Base-by-base conservation (phyloP, 2,888 invertebrate species). In the Pterobdella sp. region DNA sequence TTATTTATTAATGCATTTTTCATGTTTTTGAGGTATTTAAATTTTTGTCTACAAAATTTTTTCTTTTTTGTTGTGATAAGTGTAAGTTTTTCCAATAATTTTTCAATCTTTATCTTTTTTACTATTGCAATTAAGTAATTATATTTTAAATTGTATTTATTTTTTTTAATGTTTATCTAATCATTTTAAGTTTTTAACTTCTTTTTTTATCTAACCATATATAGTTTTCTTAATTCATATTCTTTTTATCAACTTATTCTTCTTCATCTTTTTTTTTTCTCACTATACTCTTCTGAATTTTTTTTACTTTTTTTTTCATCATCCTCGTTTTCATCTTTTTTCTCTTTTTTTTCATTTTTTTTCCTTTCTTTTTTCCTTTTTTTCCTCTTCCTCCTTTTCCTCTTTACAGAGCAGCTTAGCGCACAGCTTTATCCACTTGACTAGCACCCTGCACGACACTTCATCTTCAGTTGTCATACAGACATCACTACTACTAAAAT, bases 391-490 rank as follows among this genome's bases (percentile, higher is more conserved):
- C 60, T 26, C 60, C 7, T 56, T 26, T 3, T 26, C 60, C 60
- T 56, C 60, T 26, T 26, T 26, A 22, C 60, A 96, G 84, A 92
- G 95, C 0, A 92, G 94, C 0, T 84, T 98, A 79, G 93, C 97
- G 4, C 95, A 95, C 78, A 93, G 95, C 0, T 96, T 97, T 87
- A 96, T 94, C 84, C 94, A 95, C 84, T 87, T 97, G 73, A 91
- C 98, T 78, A 92, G 93, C 72, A 92, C 94, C 80, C 91, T 97
- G 88, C 94, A 96, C 84, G 98, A 98, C 84, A 89, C 90, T 75
- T 94, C 93, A 84, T 91, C 95, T 26, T 90, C 93, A 78, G 95
- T 98, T 1, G 94, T 96, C 0, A 96, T 97, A 84, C 87, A 94
- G 78, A 90, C 95, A 1, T 91, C 93, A 0, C 87, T 95, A 1